Conservation (phyloP, 2,113 vertebrate genomes). For the Dasyornis broadbenti region DNA sequence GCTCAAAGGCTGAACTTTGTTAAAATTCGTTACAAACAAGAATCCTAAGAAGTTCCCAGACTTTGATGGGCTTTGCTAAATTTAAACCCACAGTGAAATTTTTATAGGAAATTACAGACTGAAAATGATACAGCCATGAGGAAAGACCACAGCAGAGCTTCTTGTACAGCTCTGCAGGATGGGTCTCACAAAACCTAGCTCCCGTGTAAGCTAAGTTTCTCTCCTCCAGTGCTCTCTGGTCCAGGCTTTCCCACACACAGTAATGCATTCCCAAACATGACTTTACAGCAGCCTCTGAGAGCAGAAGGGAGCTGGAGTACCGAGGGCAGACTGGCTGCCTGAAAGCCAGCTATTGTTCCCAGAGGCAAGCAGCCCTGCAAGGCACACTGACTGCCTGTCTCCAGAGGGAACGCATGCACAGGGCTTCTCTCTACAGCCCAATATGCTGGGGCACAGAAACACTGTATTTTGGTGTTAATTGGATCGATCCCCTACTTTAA, state of each 20-base stretch:
- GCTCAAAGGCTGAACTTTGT: constrained; percentile 12
- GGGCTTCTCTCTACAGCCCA: not conserved
- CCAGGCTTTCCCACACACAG: not conserved
- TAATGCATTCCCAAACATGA: not conserved
- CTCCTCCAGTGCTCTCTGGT: fast-evolving
- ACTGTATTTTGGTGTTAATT: not conserved
- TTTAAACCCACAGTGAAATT: constrained; percentile 25
- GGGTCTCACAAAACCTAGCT: not conserved
- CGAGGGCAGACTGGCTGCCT: fast-evolving
- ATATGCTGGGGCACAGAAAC: not conserved
- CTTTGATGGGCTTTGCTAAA: constrained; percentile 13
- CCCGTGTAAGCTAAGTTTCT: not conserved
- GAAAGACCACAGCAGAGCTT: not conserved
- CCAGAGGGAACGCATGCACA: not conserved
- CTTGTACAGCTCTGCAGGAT: not conserved
- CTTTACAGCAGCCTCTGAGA: not conserved
- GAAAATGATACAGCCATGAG: not conserved
- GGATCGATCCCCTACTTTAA: not conserved
- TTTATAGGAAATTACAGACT: constrained; percentile 9
- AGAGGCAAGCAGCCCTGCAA: not conserved
- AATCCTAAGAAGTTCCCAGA: constrained; percentile 29
- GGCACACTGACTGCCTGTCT: not conserved
- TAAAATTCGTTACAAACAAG: constrained; percentile 27
- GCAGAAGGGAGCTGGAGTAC: not conserved
- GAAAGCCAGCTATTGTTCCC: not conserved